phyloP scores from a whole-genome alignment of 2,888 invertebrate species.

The Ichneumoninae sp. region DNA sequence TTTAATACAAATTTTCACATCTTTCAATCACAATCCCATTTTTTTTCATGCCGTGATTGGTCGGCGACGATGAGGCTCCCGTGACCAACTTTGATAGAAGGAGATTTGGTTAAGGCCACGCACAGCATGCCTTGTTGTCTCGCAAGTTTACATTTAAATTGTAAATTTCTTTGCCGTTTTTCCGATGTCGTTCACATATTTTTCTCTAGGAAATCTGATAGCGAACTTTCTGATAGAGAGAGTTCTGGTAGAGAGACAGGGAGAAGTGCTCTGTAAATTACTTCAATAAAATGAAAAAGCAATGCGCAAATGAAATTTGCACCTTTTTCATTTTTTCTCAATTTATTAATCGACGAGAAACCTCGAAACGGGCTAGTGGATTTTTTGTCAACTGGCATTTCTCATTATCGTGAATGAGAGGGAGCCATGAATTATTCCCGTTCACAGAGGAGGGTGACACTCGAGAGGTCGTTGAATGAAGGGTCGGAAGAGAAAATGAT shows the following conservation, averaged over 20 bases:
- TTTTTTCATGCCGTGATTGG: too few species aligned
- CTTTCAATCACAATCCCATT: too few species aligned
- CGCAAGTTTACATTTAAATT: too few species aligned
- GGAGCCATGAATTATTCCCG: conserved; percentile 43
- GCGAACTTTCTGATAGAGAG: background rate
- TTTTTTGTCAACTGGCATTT: conserved; percentile 39
- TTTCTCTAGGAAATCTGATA: too few species aligned
- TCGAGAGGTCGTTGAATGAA: conserved; percentile 40
- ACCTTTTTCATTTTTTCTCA: background rate
- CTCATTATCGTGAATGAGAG: conserved; percentile 46
- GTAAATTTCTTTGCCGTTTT: too few species aligned
- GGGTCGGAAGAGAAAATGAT: conserved; percentile 26
- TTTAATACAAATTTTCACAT: too few species aligned
- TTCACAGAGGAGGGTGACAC: background rate
- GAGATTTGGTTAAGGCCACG: too few species aligned
- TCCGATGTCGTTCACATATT: too few species aligned
- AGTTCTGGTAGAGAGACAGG: too few species aligned
- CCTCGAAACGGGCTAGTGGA: background rate
- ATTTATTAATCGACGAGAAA: conserved; percentile 14
- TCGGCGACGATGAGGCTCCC: too few species aligned
- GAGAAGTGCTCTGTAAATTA: background rate
- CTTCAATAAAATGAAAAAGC: background rate
- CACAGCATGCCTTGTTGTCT: too few species aligned
- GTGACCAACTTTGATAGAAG: too few species aligned
- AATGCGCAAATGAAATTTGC: background rate